Evolutionary conservation across 2,888 invertebrate species (phyloP), one percentile per base, ranked within the genome.

Genomic region (Napeogenes inachia): DNA sequence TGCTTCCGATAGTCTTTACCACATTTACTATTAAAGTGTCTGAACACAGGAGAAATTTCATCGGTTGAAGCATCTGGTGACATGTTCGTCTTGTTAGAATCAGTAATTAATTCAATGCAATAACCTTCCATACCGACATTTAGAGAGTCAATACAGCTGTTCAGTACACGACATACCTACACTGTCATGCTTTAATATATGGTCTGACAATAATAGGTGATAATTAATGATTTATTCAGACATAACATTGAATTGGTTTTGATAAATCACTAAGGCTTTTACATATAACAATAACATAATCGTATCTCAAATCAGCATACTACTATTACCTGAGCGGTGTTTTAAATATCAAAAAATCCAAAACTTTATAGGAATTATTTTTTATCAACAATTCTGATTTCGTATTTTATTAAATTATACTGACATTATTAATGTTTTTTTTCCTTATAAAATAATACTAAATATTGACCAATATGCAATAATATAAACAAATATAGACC

Each of bases 31-130:
- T 59, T 47, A 57, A 58, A 58, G 54, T 53, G 45, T 45, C 61
- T 64, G 38, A 60, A 45, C 54, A 55, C 45, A 46, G 50, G 60
- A 64, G 62, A 55, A 50, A 64, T 58, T 60, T 59, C 61, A 46
- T 62, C 54, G 47, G 59, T 59, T 66, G 62, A 68, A 60, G 63
- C 67, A 66, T 64, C 65, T 67, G 69, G 66, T 69, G 69, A 67
- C 67, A 66, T 54, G 62, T 57, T 64, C 64, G 62, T 63, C 68
- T 63, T 68, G 70, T 67, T 68, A 61, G 64, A 66, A 59, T 67
- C 57, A 59, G 65, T 70, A 67, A 70, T 70, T 70, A 70, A 68
- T 70, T 65, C 63, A 64, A 63, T 67, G 67, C 70, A 65, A 70
- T 65, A 65, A 66, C 67, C 65, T 65, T 55, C 62, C 59, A 67